These are phyloP conservation scores for Danio tinwini DNA, from an alignment of 2,797 vertebrate species.

Conservation along the genomic window DNA sequence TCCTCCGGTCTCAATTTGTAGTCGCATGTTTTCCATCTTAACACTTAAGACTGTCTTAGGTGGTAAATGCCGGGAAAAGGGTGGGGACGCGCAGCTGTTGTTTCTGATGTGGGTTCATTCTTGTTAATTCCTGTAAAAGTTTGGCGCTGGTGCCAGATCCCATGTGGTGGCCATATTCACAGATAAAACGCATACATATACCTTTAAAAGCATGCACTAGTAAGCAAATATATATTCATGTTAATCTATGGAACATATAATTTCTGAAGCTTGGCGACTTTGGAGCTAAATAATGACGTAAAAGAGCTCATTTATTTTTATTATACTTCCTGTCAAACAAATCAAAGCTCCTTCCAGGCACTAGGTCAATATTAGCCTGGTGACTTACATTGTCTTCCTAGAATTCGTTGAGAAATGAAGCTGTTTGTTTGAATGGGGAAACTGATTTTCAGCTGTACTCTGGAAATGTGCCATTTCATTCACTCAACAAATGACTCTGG, in stretches of 20 bases:
- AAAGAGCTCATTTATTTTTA: not conserved
- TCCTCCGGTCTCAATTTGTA: slow-evolving; percentile 22
- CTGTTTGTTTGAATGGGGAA: not conserved
- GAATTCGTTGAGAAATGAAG: not conserved
- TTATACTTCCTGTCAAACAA: slow-evolving; percentile 25
- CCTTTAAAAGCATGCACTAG: slow-evolving; percentile 13
- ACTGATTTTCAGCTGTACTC: not conserved
- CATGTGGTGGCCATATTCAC: slow-evolving; percentile 34
- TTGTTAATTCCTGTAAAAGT: slow-evolving; percentile 13
- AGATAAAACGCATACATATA: not conserved
- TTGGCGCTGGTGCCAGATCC: slow-evolving; percentile 5
- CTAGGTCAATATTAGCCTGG: slow-evolving; percentile 18
- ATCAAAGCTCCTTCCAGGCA: slow-evolving; percentile 2
- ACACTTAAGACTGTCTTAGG: slow-evolving; percentile 16
- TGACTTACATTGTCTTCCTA: slow-evolving; percentile 1
- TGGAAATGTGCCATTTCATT: slow-evolving; percentile 14
- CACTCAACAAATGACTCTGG: not conserved
- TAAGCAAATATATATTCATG: not conserved
- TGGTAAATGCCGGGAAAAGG: not conserved
- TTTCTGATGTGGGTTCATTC: slow-evolving; percentile 33
- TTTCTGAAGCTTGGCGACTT: not conserved
- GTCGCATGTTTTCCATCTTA: slow-evolving; percentile 3
- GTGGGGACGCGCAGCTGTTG: slow-evolving; percentile 27
- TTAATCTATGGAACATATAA: not conserved
- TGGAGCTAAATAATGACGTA: not conserved